These are phyloP conservation scores for Drosophila lacteicornis DNA, from an alignment of 1,140 invertebrate genomes.

Conservation along the genomic window DNA sequence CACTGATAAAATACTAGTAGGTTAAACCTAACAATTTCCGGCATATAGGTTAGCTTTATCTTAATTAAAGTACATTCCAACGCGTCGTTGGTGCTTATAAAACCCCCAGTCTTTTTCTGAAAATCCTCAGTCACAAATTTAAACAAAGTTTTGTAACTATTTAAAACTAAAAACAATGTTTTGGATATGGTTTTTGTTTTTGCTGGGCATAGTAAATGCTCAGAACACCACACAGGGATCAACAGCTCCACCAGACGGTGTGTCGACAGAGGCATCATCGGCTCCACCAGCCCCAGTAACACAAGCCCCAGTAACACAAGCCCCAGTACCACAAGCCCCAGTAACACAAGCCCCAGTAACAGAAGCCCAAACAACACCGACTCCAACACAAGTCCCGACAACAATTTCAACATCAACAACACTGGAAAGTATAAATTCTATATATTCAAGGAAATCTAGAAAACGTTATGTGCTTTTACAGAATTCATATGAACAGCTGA, in stretches of 20 bases:
- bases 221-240: neutral
- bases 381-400: neutral
- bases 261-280: neutral
- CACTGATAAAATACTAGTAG: too few species aligned
- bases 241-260: too few species aligned
- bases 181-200: neutral
- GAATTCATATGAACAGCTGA: too few species aligned
- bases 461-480: neutral
- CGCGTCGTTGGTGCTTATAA: neutral
- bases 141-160: neutral
- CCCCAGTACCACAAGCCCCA: neutral
- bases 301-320: too few species aligned
- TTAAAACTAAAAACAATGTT: neutral
- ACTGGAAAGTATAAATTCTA: neutral
- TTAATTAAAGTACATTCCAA: conserved; percentile 11
- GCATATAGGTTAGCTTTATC: conserved; percentile 1
- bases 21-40: neutral
- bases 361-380: neutral
- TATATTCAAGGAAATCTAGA: neutral
- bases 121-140: conserved; percentile 1
- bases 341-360: neutral
- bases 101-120: neutral
- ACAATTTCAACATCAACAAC: neutral
- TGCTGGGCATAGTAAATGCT: neutral
- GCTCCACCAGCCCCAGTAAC: too few species aligned